Percentiles rank a stretch among this genome's conserved stretches.
These are phyloP conservation scores for Lophura nycthemera DNA, from an alignment of 2,113 vertebrate genomes.

Conservation along the genomic window DNA sequence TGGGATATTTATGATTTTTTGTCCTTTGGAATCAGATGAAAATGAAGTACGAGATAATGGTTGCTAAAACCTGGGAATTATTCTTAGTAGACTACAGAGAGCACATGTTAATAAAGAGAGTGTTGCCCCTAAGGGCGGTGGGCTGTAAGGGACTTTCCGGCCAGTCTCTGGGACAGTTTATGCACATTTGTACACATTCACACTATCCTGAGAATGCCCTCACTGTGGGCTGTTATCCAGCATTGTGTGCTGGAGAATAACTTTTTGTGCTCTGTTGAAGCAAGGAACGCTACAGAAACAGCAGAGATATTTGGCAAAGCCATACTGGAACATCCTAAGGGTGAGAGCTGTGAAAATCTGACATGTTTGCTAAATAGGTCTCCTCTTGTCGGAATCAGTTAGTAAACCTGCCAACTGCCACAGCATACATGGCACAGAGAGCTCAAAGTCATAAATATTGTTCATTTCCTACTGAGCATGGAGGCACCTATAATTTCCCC, in stretches of 20 bases:
- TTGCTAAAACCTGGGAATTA: not conserved
- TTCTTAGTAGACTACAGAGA: not conserved
- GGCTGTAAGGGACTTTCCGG: not conserved
- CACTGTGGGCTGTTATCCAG: slow-evolving; percentile 5
- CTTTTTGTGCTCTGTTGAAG: slow-evolving; percentile 13
- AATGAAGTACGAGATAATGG: not conserved
- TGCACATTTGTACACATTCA: accelerated
- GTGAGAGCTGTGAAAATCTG: not conserved
- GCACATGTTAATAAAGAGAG: not conserved
- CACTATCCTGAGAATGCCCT: not conserved
- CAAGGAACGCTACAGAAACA: not conserved
- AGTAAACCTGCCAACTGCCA: not conserved
- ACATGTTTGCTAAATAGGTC: slow-evolving; percentile 6
- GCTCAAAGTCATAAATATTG: not conserved
- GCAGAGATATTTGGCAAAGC: slow-evolving; percentile 8
- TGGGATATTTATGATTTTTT: not conserved
- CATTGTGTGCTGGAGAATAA: not conserved
- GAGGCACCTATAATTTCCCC: not conserved
- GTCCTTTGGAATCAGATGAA: not conserved
- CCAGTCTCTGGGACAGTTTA: not conserved
- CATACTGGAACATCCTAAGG: not conserved
- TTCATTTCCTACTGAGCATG: not conserved
- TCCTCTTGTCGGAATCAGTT: not conserved
- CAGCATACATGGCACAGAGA: not conserved
- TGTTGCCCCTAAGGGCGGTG: not conserved